Evolutionary conservation across 2,113 vertebrate genomes (phyloP).

Genomic region (Oryzias curvinotus): DNA sequence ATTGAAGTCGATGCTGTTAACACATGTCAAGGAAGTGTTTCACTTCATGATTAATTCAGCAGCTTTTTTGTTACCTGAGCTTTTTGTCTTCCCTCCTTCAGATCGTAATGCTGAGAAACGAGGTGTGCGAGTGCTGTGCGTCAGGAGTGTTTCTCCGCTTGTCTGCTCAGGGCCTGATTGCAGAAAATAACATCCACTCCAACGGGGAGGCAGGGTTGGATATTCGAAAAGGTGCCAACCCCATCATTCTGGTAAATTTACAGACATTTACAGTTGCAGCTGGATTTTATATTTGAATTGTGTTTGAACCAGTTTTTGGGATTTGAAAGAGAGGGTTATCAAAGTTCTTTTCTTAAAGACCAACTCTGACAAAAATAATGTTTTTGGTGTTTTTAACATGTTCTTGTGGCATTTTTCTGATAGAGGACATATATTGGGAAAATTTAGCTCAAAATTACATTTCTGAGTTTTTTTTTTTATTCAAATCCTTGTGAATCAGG

Average conservation of each 20-base stretch:
- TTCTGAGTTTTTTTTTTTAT: too few species aligned
- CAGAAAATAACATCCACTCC: constrained; percentile 85
- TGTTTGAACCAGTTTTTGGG: too few species aligned
- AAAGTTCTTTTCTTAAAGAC: too few species aligned
- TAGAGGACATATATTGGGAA: too few species aligned
- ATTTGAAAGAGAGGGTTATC: too few species aligned
- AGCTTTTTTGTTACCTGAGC: constrained; percentile 22
- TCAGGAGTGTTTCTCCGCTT: constrained; percentile 87
- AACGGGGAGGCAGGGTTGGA: constrained; percentile 86
- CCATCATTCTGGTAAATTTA: constrained; percentile 82
- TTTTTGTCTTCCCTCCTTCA: constrained; percentile 50
- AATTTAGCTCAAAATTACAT: too few species aligned
- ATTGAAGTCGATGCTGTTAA: constrained; percentile 6
- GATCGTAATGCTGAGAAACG: constrained; percentile 87
- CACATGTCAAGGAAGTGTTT: constrained; percentile 15
- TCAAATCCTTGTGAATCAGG: too few species aligned
- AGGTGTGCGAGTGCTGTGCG: constrained; percentile 83
- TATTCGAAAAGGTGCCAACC: constrained; percentile 85
- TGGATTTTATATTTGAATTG: background rate
- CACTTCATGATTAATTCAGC: constrained; percentile 40
- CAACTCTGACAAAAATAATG: too few species aligned
- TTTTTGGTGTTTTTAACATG: too few species aligned
- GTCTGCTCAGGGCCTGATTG: constrained; percentile 84
- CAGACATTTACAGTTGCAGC: background rate
- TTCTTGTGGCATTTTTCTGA: too few species aligned